phyloP scores from a whole-genome alignment of 2,113 vertebrate genomes.

The Pachypanchax playfairii region DNA sequence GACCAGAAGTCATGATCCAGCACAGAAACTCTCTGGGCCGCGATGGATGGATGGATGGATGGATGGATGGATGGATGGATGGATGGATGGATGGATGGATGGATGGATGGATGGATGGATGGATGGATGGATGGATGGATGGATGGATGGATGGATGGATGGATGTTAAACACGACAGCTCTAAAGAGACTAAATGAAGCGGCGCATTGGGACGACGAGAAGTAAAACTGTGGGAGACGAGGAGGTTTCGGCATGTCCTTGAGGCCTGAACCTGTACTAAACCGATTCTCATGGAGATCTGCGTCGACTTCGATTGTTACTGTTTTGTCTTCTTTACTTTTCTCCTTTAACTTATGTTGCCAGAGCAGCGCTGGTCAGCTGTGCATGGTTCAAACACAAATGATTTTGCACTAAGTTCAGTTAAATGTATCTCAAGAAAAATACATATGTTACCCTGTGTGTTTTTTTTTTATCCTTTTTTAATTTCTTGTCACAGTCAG shows the following conservation, averaged over 20 bases:
- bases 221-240: conserved; percentile 15
- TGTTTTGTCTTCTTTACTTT: conserved; percentile 34
- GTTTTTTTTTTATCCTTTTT: conserved; percentile 37
- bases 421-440: conserved; percentile 51
- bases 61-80: conserved; percentile 15
- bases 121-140: conserved; percentile 14
- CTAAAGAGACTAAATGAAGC: conserved; percentile 22
- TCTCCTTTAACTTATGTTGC: conserved; percentile 70
- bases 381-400: conserved; percentile 68
- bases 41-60: not conserved
- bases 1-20: conserved; percentile 28
- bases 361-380: conserved; percentile 80
- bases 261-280: conserved; percentile 29
- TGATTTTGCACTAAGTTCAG: conserved; percentile 77
- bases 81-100: conserved; percentile 10
- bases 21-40: conserved; percentile 17
- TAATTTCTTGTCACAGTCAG: conserved; percentile 7
- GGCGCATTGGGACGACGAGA: conserved; percentile 8
- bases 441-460: conserved; percentile 14
- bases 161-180: conserved; percentile 21
- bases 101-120: conserved; percentile 17
- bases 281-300: conserved; percentile 43
- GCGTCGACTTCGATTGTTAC: conserved; percentile 39
- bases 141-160: conserved; percentile 13
- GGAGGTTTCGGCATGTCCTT: conserved; percentile 30